Base-by-base conservation (phyloP, 2,113 vertebrate species). In the Labeo catla region DNA sequence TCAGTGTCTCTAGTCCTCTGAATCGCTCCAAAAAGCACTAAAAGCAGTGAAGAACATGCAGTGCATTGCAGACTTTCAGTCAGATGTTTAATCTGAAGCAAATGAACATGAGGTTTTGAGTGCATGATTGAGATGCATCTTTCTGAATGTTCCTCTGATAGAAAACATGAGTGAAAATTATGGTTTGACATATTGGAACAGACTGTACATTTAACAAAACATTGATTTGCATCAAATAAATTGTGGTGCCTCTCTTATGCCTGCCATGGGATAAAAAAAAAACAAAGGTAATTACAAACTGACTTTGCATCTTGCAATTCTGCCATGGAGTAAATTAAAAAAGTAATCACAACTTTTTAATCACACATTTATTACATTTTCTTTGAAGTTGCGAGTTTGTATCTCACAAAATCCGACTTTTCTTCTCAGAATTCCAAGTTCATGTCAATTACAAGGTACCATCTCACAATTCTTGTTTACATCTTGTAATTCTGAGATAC, bases 1-100 rank as follows among this genome's bases (percentile, higher is more conserved):
- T 78, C 73, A 28, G 61, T 78, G 68, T 70, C 82, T 50, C 72
- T 59, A 28, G 34, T 15, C 16, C 28, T 36, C 52, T n/a, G 76
- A 36, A 66, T 36, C 12, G 65, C 65, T 79, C 47, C 21, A 49
- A 13, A 49, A 28, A 28, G 59, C 28, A 28, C 73, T 23, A 12
- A 28, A 15, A 50, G 45, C 45, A 2, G 21, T n/a, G n/a, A 28
- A 28, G 12, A 11, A 7, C 39, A 5, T 12, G 68, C 68, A 43
- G 63, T 65, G 11, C 63, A 65, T 52, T 63, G 65, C 13, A 4
- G 54, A 59, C 2, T 21, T 59, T 61, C 57, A 61, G 57, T n/a
- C 57, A 61, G 57, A 61, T 9, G 21, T 61, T n/a, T 4, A 0
- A 39, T 4, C 13, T 16, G 28, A 36, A 28, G 61, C 23, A 0